A percentile compares a stretch with the other conserved stretches of the same genome.
Evolutionary conservation across 2,888 invertebrate genomes (phyloP).

Genomic region (Microdon myrmicae): DNA sequence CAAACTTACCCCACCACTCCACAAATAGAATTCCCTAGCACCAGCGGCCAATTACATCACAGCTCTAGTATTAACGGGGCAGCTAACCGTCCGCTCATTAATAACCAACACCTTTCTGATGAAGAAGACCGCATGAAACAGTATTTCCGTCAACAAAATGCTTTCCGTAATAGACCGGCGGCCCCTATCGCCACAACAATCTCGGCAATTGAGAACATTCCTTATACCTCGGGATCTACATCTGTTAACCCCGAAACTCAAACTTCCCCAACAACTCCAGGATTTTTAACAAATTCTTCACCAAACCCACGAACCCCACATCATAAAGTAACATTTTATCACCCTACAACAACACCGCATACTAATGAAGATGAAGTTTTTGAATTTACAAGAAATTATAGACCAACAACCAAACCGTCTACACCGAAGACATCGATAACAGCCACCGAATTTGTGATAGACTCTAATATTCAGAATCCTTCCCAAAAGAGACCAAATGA

Average conservation of each 20-base stretch:
- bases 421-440: conserved; percentile 20
- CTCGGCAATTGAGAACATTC: conserved; percentile 60
- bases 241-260: conserved; percentile 58
- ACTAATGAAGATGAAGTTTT: conserved; percentile 54
- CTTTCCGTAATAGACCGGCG: conserved; percentile 63
- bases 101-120: conserved; percentile 46
- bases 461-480: conserved; percentile 38
- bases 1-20: conserved; percentile 58
- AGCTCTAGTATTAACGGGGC: conserved; percentile 35
- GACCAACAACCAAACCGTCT: conserved; percentile 23
- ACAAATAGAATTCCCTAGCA: conserved; percentile 61
- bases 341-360: conserved; percentile 57
- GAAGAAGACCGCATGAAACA: conserved; percentile 66
- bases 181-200: conserved; percentile 53
- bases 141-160: conserved; percentile 65
- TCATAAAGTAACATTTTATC: conserved; percentile 61
- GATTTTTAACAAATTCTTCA: conserved; percentile 53
- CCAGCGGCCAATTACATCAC: conserved; percentile 61
- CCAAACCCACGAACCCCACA: conserved; percentile 54
- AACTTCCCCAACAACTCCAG: conserved; percentile 53
- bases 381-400: conserved; percentile 37
- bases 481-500: conserved; percentile 59
- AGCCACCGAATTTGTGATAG: conserved; percentile 12
- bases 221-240: conserved; percentile 60
- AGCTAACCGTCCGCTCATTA: conserved; percentile 57